Evolutionary conservation across 2,888 invertebrate species (phyloP), one percentile per base, ranked within the genome.

Genomic region (Lissocephala sabroskyi): DNA sequence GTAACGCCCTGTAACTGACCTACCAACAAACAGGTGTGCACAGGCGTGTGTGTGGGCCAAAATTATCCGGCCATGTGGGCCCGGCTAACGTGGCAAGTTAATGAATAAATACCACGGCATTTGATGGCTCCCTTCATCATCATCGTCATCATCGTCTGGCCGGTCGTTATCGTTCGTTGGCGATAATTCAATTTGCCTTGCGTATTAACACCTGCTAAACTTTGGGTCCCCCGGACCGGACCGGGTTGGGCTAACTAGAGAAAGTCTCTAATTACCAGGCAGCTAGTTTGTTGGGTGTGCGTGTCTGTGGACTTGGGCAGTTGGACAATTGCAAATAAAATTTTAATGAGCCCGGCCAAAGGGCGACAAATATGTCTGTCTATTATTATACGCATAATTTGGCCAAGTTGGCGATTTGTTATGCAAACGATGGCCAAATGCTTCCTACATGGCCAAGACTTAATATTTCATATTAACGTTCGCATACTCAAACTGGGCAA

Each of bases 121-220:
- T 47, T 49, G 51, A 40, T 37, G 33, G 18, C 16, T 32, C 47
- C 35, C 45, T 41, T 18, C 52, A 45, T 47, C 44, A 48, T 44
- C 50, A 41, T 60, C 40, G 28, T 30, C 37, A 29, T 52, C 48
- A 48, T 33, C 37, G 49, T 41, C 42, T 16, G 30, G 26, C 28
- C 23, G 35, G 36, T 40, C 18, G 11, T 49, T 14, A 45, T 28
- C 35, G 41, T 30, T 45, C 50, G 49, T 50, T 58, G 52, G 78
- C 65, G 71, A 51, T 73, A 73, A 73, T 75, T 74, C 54, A 77
- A 77, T 73, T 73, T 75, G 58, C 52, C 47, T 65, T 50, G 45
- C 52, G 54, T 60, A 64, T 77, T 70, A 77, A 70, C 78, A 71
- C 78, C 75, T 74, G 54, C 54, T 41, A 62, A 54, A 28, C 60